Base-by-base conservation (phyloP, 2,797 vertebrate genomes). In the Falco naumanni region DNA sequence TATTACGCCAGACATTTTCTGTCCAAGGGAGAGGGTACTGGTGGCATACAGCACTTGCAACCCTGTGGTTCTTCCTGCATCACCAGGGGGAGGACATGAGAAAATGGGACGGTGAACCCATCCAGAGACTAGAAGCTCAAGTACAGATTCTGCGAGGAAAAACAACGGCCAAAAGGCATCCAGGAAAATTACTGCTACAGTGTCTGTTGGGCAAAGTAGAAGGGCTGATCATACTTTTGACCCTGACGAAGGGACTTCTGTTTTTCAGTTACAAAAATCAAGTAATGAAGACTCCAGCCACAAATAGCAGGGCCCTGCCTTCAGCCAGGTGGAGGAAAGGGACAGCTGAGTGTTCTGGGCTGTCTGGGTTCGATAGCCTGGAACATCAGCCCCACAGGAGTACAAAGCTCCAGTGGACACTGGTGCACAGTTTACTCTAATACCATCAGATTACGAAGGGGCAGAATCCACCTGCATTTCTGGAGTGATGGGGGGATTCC, bases 41-140 rank as follows among this genome's bases (percentile, higher is more conserved):
- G 33, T 66, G 14, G 26, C 25, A 16, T 10, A 59, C 3, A 39
- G 18, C 43, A 47, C 0, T 0, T 1, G 2, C 16, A 51, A 37
- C 5, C 10, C 31, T 48, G 15, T 39, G 37, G 29, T n/a, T 87
- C 57, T 61, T 76, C 43, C 53, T 71, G 47, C 1, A 0, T 18
- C 29, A 25, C 39, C 6, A 19, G 22, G n/a, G 16, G 6, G 4
- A 75, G 22, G 21, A 53, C 21, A 22, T n/a, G n/a, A 43, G 26
- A 26, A 74, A 90, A 24, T 20, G 25, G 7, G n/a, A 78, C 33
- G 6, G 22, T 43, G 29, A 64, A 56, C 9, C 17, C 25, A 11
- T 11, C 16, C 47, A 20, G 24, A 89, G 19, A 31, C 11, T 60
- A 60, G 14, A 75, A 69, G 22, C 18, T 63, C 7, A 5, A 6